Conservation (phyloP, 2,797 vertebrate genomes). For the Fundulus diaphanus region DNA sequence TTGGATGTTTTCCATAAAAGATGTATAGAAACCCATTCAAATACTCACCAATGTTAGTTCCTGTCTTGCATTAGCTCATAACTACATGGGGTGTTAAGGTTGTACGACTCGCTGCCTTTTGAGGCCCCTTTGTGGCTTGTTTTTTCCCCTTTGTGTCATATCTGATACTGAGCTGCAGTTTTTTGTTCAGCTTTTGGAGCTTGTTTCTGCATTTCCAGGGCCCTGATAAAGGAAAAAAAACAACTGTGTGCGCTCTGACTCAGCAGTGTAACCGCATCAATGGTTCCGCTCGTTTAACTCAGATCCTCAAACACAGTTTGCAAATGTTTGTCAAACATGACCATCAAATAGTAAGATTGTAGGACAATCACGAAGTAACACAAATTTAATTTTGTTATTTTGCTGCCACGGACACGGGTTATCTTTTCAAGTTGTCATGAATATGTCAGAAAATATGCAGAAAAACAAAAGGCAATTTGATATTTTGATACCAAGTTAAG, state of each 20-base stretch:
- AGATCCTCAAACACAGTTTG: conserved; percentile 7
- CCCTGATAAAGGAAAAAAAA: conserved; percentile 18
- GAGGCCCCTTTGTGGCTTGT: conserved; percentile 3
- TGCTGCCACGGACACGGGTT: neutral
- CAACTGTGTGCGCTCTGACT: conserved; percentile 12
- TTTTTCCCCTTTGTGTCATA: conserved; percentile 23
- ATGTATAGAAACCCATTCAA: neutral
- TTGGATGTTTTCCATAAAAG: neutral
- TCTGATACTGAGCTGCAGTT: conserved; percentile 28
- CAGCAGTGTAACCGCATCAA: conserved; percentile 26
- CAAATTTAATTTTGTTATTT: neutral
- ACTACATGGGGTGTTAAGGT: conserved; percentile 28
- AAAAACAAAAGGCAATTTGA: no score
- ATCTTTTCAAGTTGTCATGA: neutral
- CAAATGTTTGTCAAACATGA: neutral
- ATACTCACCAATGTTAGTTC: conserved; percentile 35
- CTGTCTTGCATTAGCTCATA: conserved; percentile 25
- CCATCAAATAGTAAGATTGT: neutral
- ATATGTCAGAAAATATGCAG: neutral
- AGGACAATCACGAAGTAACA: neutral
- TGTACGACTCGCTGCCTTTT: conserved; percentile 4
- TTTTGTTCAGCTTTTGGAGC: conserved; percentile 40
- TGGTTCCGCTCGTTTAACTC: conserved; percentile 7
- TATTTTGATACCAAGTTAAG: no score
- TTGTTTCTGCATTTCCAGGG: conserved; percentile 35